These are phyloP conservation scores for Saturnia japonica DNA, from an alignment of 2,888 invertebrate genomes.

Conservation along the genomic window DNA sequence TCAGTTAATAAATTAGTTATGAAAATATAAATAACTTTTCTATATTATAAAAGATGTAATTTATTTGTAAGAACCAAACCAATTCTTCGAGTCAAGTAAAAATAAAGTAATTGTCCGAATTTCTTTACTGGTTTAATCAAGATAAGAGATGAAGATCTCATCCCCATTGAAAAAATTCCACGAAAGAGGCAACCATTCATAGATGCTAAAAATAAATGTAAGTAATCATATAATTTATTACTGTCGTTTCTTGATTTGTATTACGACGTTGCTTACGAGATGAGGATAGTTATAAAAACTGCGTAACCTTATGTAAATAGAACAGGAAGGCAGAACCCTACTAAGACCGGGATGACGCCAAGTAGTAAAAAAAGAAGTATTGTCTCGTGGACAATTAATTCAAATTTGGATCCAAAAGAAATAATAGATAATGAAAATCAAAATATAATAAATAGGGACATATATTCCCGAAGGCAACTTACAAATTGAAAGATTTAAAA, in stretches of 20 bases:
- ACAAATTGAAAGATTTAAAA: too few species aligned
- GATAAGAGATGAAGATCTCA: background rate
- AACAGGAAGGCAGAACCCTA: too few species aligned
- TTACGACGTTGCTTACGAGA: background rate
- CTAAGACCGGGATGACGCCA: too few species aligned
- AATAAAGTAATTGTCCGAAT: background rate
- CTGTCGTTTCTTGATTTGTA: background rate
- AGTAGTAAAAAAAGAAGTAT: too few species aligned
- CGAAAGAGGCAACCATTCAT: background rate
- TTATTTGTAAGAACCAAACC: background rate
- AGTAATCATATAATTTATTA: conserved; percentile 1
- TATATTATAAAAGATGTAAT: background rate
- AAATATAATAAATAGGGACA: too few species aligned
- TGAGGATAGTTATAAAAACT: background rate
- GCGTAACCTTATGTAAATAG: too few species aligned
- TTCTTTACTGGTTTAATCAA: background rate
- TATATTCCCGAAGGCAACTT: too few species aligned
- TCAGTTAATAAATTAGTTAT: too few species aligned
- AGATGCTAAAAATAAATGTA: background rate
- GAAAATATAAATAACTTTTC: background rate
- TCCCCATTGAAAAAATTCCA: background rate
- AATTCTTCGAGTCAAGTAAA: background rate
- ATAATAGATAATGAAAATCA: too few species aligned
- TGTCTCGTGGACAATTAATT: too few species aligned
- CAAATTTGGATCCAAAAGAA: too few species aligned